phyloP scores from a whole-genome alignment of 2,113 vertebrate species.

The Bathybates hornii region DNA sequence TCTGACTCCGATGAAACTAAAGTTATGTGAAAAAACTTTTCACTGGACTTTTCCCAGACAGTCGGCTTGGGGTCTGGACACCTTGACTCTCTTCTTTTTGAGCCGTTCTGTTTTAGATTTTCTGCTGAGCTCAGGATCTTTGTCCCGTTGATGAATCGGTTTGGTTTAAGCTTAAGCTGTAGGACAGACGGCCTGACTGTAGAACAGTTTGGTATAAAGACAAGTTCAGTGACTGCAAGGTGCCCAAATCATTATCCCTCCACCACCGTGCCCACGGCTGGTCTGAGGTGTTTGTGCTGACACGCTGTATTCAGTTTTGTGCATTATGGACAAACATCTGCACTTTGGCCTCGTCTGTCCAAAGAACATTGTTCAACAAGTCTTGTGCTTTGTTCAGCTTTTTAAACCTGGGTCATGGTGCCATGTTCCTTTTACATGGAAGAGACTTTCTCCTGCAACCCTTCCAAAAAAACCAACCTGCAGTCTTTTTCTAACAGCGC shows the following conservation, averaged over 20 bases:
- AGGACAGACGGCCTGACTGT: background rate
- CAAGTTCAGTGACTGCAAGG: background rate
- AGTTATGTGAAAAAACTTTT: background rate
- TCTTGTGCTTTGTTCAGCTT: background rate
- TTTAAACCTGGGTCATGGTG: background rate
- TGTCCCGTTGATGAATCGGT: background rate
- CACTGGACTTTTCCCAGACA: background rate
- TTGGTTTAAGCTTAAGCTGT: background rate
- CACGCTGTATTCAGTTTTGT: background rate
- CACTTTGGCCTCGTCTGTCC: background rate
- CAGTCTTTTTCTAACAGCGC: background rate
- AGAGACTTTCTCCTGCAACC: background rate
- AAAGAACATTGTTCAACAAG: background rate
- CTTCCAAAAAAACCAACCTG: background rate
- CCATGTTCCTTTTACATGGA: background rate
- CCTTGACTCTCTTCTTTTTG: background rate
- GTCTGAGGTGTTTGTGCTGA: background rate
- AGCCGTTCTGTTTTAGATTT: background rate
- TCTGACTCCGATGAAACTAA: background rate
- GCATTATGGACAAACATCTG: background rate
- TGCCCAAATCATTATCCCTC: background rate
- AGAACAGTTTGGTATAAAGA: background rate
- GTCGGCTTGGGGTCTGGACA: fast-evolving
- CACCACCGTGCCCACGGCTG: background rate
- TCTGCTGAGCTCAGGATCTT: background rate